Base-by-base conservation (phyloP, 2,797 vertebrate species). In the Mus caroli region DNA sequence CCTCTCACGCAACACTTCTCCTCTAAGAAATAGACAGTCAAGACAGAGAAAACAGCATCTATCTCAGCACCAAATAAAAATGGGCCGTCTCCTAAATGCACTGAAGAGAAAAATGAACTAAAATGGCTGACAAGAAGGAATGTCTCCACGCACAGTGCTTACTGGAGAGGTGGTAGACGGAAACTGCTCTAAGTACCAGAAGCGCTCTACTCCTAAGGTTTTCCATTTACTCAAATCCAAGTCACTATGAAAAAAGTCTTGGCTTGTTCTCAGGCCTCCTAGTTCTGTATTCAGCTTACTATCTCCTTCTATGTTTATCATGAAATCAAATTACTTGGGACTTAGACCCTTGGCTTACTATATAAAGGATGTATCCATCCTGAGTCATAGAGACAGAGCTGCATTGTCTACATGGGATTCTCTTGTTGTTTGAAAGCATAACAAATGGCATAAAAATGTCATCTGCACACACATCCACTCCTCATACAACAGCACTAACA, bases 21-120 rank as follows among this genome's bases (percentile, higher is more conserved):
- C 50, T 94, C 88, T 34, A 86, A 93, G 79, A 92, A 92, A 83
- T 1, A 76, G 76, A 92, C 85, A 94, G 90, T 95, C 89, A 94
- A 94, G 95, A 92, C 50, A 50, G 77, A 95, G 94, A 97, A 87
- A 96, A 40, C 34, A 97, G 90, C 90, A 96, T 86, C 92, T 95
- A 88, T 40, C 58, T 40, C 31, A 71, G 46, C 19, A 76, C 73
- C 54, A 50, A 71, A 67, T 84, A 22, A 94, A 95, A 96, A 60
- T 14, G 56, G 37, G 82, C n/a, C 58, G 14, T 64, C 54, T 95
- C 67, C 73, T 90, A 93, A 96, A 90, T 2, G 50, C 43, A 86
- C 34, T 67, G 73, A 92, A 89, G 40, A 88, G 75, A 94, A 69
- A 94, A 96, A 78, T 88, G 77, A 96, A 93, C 2, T 28, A 77